Base-by-base conservation (phyloP, 2,797 vertebrate genomes). In the Fratercula arctica region DNA sequence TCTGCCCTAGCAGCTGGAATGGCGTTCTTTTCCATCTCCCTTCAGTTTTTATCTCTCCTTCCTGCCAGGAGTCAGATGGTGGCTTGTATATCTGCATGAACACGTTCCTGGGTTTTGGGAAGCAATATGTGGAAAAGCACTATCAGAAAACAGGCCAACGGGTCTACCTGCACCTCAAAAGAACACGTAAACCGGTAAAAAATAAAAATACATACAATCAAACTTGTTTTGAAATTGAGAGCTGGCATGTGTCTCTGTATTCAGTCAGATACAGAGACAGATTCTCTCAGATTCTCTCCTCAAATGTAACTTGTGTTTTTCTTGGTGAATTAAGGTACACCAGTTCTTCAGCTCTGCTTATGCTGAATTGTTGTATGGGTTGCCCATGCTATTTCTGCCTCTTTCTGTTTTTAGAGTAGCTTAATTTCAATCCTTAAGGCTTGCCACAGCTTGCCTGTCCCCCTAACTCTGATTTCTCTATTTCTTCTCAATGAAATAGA, bases 81-180 rank as follows among this genome's bases (percentile, higher is more conserved):
- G 99, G 99, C 48, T 98, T 99, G 88, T 99, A 99, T 94, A 98
- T 99, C 96, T 99, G 99, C 96, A 99, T 99, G 99, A 99, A 99
- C 98, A 99, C 98, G 64, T 99, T 99, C 98, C 98, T 99, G 93
- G 99, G 99, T 66, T 99, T 99, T 85, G 99, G 99, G 60, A 98
- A 99, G 88, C 98, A 99, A 66, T 99, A 99, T 97, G 99, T 99
- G 97, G 99, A 99, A 74, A 98, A 98, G 78, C 98, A 99, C 96
- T 98, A 98, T 96, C 98, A 97, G 93, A 98, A 99, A 81, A 98
- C 98, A 6, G 99, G 99, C 50, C 99, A 99, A 97, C 98, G 99
- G 59, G 99, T 99, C 89, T 99, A 99, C 93, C 95, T 99, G 78
- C 99, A 99, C 95, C 99, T 99, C 96, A 99, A 98, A 96, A 98